Evolutionary conservation across 2,888 invertebrate species (phyloP).

Genomic region (Andrena dorsata): DNA sequence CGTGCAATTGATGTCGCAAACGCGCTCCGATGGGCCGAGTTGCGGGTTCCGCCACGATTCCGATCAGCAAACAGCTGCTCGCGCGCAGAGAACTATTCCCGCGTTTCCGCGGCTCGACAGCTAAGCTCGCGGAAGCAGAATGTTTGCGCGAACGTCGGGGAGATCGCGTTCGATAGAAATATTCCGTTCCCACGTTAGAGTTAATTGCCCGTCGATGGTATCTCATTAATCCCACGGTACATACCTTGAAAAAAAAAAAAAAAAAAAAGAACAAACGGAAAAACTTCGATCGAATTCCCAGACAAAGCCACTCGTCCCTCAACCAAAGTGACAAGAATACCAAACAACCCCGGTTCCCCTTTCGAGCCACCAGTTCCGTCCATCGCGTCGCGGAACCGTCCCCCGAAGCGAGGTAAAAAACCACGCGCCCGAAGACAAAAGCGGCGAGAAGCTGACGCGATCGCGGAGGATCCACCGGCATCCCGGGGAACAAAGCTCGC

Average conservation of each 20-base stretch:
- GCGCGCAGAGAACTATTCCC: conserved; percentile 28
- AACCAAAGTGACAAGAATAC: too few relatives aligned
- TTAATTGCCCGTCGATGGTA: background rate
- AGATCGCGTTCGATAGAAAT: conserved; percentile 25
- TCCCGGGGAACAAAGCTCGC: background rate
- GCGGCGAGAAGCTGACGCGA: background rate
- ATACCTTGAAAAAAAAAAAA: background rate
- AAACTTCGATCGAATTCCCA: background rate
- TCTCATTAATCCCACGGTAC: too few relatives aligned
- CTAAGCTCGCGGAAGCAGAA: conserved; percentile 7
- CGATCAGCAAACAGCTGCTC: conserved; percentile 40
- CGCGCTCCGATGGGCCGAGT: conserved; percentile 16
- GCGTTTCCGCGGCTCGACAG: conserved; percentile 28
- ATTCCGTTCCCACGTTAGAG: conserved; percentile 10
- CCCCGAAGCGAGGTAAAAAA: background rate
- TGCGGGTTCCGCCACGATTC: conserved; percentile 27
- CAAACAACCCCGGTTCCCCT: too few relatives aligned
- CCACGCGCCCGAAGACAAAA: background rate
- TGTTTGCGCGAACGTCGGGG: conserved; percentile 37
- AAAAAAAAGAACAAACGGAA: background rate
- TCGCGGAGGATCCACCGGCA: background rate
- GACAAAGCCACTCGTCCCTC: too few relatives aligned
- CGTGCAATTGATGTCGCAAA: conserved; percentile 32
- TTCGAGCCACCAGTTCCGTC: background rate
- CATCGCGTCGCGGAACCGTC: background rate